Evolutionary conservation across 2,113 vertebrate species (phyloP), one percentile per base, ranked within the genome.

Genomic region (Oophaga pumilio): DNA sequence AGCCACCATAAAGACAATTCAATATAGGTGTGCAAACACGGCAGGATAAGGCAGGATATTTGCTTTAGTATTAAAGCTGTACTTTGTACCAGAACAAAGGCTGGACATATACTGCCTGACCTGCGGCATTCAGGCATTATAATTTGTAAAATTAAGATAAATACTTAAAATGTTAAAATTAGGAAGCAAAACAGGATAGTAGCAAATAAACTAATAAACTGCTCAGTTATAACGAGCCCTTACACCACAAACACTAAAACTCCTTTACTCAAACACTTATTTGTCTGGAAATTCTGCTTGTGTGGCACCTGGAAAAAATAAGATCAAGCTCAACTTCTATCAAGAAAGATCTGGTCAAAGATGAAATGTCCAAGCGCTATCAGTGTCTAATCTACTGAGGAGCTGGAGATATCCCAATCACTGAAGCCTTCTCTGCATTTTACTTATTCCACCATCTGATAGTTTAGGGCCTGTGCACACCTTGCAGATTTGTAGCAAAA

Each of bases 1-100:
- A n/a, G 53, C n/a, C 87, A 89, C 90, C 91, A 93, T 91, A 77
- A 26, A 28, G 0, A 1, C 62, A 77, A 43, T 91, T 88, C 90
- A 91, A 93, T 74, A 87, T 87, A 71, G 90, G 49, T 88, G 92
- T 90, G 88, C 85, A 90, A 71, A 49, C 86, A 91, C 90, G 83
- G 88, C 87, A 91, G 89, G 89, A 88, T 43, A 78, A 92, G 90
- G 89, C 90, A 91, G 81, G 85, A 83, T 92, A 87, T 88, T 93
- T 76, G 24, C 84, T 90, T 89, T 83, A 86, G 89, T 91, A 89
- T 26, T 86, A 89, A 91, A 90, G 76, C 60, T 66, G 53, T 28
- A 53, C 89, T 91, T 84, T 82, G 89, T 89, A 82, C 79, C 62
- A 62, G 33, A 9, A 49, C 14, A 83, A 14, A 53, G 77, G 2